Base-by-base conservation (phyloP, 2,797 vertebrate species). In the Sparus aurata region DNA sequence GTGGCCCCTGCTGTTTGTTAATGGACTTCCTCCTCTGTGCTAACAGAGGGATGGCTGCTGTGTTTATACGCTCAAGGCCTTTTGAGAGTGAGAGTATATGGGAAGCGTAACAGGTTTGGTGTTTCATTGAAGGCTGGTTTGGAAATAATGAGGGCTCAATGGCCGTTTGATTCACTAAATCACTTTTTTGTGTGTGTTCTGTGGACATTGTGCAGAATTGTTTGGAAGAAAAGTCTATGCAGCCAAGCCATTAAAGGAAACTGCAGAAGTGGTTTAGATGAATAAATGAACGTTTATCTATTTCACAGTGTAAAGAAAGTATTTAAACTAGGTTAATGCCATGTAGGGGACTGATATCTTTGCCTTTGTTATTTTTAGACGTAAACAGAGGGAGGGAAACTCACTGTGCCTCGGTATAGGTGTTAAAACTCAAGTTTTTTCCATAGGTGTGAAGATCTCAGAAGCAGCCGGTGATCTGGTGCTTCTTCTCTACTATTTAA, bases 21-120 rank as follows among this genome's bases (percentile, higher is more conserved):
- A 93, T 88, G 89, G 83, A 87, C 83, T 87, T 87, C 83, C 76
- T 87, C 18, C 82, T 46, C 69, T 10, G 6, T 64, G 45, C 73
- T 58, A 38, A 67, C 61, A 55, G 57, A 46, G 54, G 57, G 70
- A 69, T 1, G 60, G 27, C 78, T 79, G 82, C 79, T 83, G 73
- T 45, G 77, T 83, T 81, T 65, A 60, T 16, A 43, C 12, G 12
- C 52, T 22, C 50, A 9, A 27, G 30, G 58, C 64, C 43, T 73
- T 70, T 59, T 69, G 47, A 50, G 23, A 27, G 59, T 65, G 49
- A 12, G 62, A 60, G 30, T n/a, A 27, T n/a, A 30, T 13, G 22
- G 15, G 25, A 65, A 12, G 38, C 75, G 23, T 55, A 74, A 73
- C 79, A 77, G 41, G 47, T 76, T 49, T 4, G 23, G 69, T 52